Conservation (phyloP, 2,888 invertebrate genomes). For the Hoplodrina blanda region DNA sequence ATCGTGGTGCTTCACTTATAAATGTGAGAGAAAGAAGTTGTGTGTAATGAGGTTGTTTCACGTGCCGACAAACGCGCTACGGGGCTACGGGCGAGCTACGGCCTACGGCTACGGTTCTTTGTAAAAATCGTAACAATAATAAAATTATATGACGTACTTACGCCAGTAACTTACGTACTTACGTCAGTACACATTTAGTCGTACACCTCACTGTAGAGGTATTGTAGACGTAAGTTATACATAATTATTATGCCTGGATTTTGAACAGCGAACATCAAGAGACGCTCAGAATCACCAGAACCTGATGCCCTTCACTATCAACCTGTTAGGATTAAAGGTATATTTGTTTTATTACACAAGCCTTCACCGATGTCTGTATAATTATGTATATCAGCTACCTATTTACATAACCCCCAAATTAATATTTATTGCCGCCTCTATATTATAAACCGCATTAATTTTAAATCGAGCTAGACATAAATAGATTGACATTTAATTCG, state of each 20-base stretch:
- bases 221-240: neutral
- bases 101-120: conserved; percentile 11
- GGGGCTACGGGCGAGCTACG: neutral
- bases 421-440: conserved; percentile 51
- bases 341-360: conserved; percentile 53
- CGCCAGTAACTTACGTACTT: neutral
- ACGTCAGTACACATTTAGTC: neutral
- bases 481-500: conserved; percentile 61
- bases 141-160: conserved; percentile 2
- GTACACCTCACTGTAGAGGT: neutral
- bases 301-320: conserved; percentile 32
- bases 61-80: conserved; percentile 40
- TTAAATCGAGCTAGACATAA: conserved; percentile 43
- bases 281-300: conserved; percentile 13
- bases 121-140: neutral
- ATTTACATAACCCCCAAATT: conserved; percentile 57
- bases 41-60: conserved; percentile 35
- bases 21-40: conserved; percentile 18
- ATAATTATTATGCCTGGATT: no score
- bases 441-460: conserved; percentile 46
- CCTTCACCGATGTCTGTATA: conserved; percentile 14
- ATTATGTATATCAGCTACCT: conserved; percentile 51
- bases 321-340: conserved; percentile 15
- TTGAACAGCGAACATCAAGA: neutral
- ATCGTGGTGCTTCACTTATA: conserved; percentile 5